A percentile compares a stretch with the other conserved stretches of the same genome.
phyloP scores from a whole-genome alignment of 2,113 vertebrate genomes.

The Anhinga anhinga region DNA sequence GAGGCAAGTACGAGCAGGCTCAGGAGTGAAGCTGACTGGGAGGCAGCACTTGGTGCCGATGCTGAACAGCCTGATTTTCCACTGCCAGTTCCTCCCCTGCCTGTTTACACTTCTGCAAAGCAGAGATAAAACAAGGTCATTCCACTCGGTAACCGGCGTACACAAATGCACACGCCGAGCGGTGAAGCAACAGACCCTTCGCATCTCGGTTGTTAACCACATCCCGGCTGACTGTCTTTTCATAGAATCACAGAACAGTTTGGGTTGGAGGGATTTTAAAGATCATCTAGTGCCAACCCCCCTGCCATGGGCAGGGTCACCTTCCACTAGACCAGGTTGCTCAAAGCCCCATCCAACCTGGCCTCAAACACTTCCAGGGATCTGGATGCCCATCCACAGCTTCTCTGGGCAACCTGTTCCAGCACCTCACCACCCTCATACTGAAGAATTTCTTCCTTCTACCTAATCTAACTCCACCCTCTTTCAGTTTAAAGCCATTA shows the following conservation, averaged over 20 bases:
- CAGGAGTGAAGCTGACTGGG: background rate
- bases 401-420: too few relatives aligned
- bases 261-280: too few relatives aligned
- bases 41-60: background rate
- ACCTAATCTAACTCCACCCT: too few relatives aligned
- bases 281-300: too few relatives aligned
- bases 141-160: accelerated
- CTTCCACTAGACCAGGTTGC: too few relatives aligned
- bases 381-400: too few relatives aligned
- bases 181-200: background rate
- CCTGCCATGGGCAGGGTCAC: too few relatives aligned
- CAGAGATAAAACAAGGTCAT: background rate
- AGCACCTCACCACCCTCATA: too few relatives aligned
- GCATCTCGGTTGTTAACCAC: accelerated
- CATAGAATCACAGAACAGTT: background rate
- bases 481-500: too few relatives aligned
- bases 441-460: too few relatives aligned
- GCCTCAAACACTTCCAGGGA: too few relatives aligned
- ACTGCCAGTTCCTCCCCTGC: background rate
- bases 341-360: too few relatives aligned
- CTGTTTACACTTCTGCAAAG: background rate
- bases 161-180: accelerated
- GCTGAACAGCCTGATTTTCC: background rate
- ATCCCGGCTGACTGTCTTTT: background rate
- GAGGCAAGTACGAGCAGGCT: accelerated